Percentiles rank a stretch among this genome's conserved stretches.
Evolutionary conservation across 2,888 invertebrate genomes (phyloP).

Genomic region (Drosophila imparisetae): DNA sequence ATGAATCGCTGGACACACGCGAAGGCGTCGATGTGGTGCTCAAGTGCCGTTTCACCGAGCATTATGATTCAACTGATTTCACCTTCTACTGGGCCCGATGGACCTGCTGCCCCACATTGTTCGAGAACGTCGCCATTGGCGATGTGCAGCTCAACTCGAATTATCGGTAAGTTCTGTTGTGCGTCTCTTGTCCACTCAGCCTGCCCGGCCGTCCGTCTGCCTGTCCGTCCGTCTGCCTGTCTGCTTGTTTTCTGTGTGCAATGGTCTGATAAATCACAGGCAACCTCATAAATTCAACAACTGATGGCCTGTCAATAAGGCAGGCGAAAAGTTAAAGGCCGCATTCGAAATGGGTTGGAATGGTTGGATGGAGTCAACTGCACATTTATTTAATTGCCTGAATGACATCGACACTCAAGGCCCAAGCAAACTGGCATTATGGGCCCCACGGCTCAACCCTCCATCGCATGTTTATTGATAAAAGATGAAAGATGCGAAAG

Average conservation of each 20-base stretch:
- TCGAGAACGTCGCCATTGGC: slow-evolving; percentile 96
- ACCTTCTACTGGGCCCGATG: slow-evolving; percentile 94
- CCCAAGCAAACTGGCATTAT: slow-evolving; percentile 33
- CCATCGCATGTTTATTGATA: slow-evolving; percentile 65
- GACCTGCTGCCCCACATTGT: slow-evolving; percentile 90
- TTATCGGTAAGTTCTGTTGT: slow-evolving; percentile 89
- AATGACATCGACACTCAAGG: slow-evolving; percentile 61
- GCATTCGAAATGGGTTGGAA: slow-evolving; percentile 5
- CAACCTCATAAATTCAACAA: slow-evolving; percentile 74
- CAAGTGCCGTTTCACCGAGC: slow-evolving; percentile 93
- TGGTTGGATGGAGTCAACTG: slow-evolving; percentile 29
- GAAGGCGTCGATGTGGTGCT: slow-evolving; percentile 94
- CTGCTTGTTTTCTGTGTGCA: slow-evolving; percentile 59
- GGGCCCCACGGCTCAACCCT: background rate
- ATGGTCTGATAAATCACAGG: slow-evolving; percentile 76
- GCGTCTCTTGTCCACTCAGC: slow-evolving; percentile 7
- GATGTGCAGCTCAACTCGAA: slow-evolving; percentile 92
- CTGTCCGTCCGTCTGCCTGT: background rate
- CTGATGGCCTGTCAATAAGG: slow-evolving; percentile 78
- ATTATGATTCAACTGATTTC: slow-evolving; percentile 88
- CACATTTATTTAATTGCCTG: slow-evolving; percentile 78
- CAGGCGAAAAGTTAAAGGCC: slow-evolving; percentile 56
- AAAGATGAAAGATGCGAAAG: slow-evolving; percentile 77
- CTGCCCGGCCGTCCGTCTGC: background rate
- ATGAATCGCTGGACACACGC: slow-evolving; percentile 89